Evolutionary conservation across 2,113 vertebrate genomes (phyloP).

Genomic region (Potamarius usumacintae): DNA sequence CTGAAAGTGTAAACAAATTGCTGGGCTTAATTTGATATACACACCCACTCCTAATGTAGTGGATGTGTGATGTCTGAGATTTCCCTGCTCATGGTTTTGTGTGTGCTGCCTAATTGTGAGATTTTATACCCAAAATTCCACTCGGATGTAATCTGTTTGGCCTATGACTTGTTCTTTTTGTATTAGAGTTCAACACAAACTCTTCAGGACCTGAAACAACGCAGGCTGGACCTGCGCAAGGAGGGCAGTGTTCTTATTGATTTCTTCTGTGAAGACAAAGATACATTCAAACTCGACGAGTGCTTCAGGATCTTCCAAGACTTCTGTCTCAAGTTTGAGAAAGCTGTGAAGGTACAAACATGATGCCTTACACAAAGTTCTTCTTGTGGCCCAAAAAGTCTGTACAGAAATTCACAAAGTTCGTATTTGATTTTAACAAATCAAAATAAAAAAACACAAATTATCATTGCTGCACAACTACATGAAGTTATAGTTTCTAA

Average conservation of each 20-base stretch:
- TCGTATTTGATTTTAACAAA: not conserved
- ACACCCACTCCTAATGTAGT: no score
- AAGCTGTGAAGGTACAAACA: constrained; percentile 86
- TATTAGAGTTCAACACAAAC: constrained; percentile 80
- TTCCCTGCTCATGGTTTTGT: not conserved
- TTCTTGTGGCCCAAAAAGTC: not conserved
- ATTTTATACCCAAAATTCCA: not conserved
- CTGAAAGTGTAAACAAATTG: not conserved
- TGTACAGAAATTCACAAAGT: not conserved
- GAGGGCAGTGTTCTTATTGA: constrained; percentile 90
- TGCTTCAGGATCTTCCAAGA: constrained; percentile 96
- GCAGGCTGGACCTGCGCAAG: constrained; percentile 79
- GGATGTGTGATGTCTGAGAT: no score
- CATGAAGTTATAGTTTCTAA: not conserved
- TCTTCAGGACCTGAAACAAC: constrained; percentile 82
- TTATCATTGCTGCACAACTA: not conserved
- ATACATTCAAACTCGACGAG: constrained; percentile 94
- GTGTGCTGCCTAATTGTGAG: not conserved
- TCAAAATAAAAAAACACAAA: not conserved
- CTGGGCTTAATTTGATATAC: not conserved
- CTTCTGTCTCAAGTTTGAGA: constrained; percentile 92
- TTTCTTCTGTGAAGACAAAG: constrained; percentile 98
- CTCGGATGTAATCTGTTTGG: not conserved
- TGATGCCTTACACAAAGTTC: no score
- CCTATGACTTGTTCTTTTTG: constrained; percentile 24